Evolutionary conservation across 1,140 invertebrate genomes (phyloP).

Genomic region (Apis cerana): DNA sequence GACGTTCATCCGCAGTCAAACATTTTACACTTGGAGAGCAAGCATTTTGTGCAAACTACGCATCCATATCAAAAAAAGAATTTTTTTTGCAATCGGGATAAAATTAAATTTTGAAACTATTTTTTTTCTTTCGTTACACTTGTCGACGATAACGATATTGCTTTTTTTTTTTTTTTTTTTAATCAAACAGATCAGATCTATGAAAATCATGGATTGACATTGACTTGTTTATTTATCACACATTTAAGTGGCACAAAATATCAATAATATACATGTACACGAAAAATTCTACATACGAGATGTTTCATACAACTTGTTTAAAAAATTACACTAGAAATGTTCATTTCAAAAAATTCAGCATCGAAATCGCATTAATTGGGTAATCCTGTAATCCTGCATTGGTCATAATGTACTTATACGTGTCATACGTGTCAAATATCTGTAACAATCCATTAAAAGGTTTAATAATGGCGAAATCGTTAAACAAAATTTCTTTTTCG

Average conservation of each 20-base stretch:
- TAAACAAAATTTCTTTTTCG: neutral
- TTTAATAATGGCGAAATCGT: neutral
- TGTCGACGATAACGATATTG: neutral
- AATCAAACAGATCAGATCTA: neutral
- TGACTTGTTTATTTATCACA: neutral
- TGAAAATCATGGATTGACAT: neutral
- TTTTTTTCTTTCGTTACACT: neutral
- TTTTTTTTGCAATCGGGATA: neutral
- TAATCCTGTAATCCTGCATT: slow-evolving; percentile 10
- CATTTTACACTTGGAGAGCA: neutral
- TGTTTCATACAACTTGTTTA: too few relatives aligned
- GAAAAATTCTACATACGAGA: neutral
- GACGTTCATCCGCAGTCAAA: slow-evolving; percentile 46
- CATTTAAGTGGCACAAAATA: neutral
- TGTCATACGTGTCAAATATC: slow-evolving; percentile 6
- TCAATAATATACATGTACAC: neutral
- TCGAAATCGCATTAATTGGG: neutral
- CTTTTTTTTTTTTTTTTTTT: slow-evolving; percentile 12
- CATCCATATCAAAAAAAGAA: slow-evolving; percentile 26
- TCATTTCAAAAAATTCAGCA: neutral
- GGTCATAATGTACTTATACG: neutral
- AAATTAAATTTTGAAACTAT: neutral
- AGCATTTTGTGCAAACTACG: neutral
- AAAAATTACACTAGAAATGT: neutral
- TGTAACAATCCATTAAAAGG: slow-evolving; percentile 18